These are phyloP conservation scores for Congeria kusceri DNA, from an alignment of 2,888 invertebrate species.

Conservation along the genomic window DNA sequence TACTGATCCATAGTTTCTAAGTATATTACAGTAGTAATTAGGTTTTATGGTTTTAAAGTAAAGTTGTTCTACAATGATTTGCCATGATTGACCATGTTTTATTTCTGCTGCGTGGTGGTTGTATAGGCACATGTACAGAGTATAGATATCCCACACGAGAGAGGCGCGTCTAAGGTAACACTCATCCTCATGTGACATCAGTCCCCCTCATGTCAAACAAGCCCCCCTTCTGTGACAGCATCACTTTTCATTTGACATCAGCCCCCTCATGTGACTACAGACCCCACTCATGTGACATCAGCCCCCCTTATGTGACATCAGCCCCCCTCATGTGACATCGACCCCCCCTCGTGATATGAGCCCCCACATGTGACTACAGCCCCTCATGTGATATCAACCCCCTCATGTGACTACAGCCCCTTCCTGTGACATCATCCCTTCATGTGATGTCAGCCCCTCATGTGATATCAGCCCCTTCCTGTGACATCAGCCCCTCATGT, in stretches of 20 bases:
- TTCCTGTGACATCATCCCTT: too few relatives aligned
- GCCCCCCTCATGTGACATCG: too few relatives aligned
- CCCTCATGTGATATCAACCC: too few relatives aligned
- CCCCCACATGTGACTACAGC: too few relatives aligned
- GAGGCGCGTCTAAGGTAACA: constrained; percentile 76
- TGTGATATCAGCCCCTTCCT: too few relatives aligned
- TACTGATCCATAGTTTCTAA: not conserved
- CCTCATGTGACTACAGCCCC: too few relatives aligned
- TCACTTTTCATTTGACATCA: not conserved
- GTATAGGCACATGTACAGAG: constrained; percentile 76
- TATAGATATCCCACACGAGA: constrained; percentile 75
- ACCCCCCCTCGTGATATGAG: too few relatives aligned
- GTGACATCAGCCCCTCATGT: too few relatives aligned
- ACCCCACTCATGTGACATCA: too few relatives aligned
- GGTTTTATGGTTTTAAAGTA: not conserved
- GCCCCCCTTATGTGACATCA: too few relatives aligned
- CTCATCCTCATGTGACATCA: constrained; percentile 3
- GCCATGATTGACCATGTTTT: constrained; percentile 24
- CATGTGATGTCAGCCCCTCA: too few relatives aligned
- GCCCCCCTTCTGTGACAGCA: too few relatives aligned
- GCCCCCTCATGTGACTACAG: not conserved
- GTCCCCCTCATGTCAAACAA: not conserved
- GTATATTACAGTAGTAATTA: not conserved
- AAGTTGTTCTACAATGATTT: constrained; percentile 15
- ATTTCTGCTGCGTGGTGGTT: constrained; percentile 47